A percentile compares a stretch with the other conserved stretches of the same genome.
Conservation (phyloP, 2,113 vertebrate genomes). For the Setophaga coronata region DNA sequence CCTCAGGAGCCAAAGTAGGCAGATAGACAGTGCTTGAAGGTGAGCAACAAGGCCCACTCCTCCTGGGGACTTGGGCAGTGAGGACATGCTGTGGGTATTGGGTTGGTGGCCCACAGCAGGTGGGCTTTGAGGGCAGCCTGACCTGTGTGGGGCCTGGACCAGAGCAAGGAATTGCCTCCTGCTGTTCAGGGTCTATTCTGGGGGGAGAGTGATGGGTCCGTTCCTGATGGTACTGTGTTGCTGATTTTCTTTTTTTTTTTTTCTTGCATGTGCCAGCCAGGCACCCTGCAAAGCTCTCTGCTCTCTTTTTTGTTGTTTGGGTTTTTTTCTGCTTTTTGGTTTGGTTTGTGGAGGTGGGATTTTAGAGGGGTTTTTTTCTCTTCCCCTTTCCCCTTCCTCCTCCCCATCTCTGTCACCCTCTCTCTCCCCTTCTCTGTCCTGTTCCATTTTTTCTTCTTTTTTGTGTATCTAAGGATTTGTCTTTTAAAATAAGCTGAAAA, state of each 20-base stretch:
- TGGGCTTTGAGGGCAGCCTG: background rate
- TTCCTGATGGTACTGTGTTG: background rate
- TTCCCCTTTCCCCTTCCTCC: too few species aligned
- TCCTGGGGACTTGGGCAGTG: background rate
- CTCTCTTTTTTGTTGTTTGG: background rate
- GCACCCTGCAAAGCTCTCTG: background rate
- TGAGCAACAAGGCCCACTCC: background rate
- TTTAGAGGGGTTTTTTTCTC: rapidly evolving
- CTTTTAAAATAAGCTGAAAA: background rate
- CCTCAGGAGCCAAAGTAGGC: background rate
- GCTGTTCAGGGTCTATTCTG: background rate
- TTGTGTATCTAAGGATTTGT: background rate
- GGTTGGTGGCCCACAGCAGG: background rate
- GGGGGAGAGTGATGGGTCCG: background rate
- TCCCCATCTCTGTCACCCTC: background rate
- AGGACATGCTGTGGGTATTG: background rate
- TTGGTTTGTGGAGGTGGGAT: background rate
- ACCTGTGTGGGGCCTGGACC: background rate
- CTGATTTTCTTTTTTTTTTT: background rate
- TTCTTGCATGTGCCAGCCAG: background rate
- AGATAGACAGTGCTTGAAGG: background rate
- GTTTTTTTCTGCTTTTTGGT: rapidly evolving
- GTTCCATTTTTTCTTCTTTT: background rate
- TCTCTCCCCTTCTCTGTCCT: too few species aligned
- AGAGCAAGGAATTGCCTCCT: background rate